Percentiles rank a stretch among this genome's conserved stretches.
These are phyloP conservation scores for Aegithalos caudatus DNA, from an alignment of 2,113 vertebrate species.

Conservation along the genomic window DNA sequence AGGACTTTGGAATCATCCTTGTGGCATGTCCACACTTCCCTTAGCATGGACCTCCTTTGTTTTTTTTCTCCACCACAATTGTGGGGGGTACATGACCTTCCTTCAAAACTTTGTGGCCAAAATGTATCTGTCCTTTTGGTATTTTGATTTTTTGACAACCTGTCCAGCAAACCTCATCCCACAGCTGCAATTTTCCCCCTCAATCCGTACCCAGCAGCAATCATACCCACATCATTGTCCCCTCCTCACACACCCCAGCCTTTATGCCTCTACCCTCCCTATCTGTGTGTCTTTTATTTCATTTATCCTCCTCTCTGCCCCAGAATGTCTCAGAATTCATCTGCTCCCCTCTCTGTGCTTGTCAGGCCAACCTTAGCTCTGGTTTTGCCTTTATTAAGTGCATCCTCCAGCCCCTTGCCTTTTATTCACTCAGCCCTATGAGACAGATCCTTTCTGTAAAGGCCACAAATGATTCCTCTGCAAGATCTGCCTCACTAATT, in stretches of 20 bases:
- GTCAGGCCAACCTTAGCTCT: neutral
- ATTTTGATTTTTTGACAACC: neutral
- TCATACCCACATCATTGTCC: neutral
- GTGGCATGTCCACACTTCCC: neutral
- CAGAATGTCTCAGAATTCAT: neutral
- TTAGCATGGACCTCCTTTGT: neutral
- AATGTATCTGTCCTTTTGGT: neutral
- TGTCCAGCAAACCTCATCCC: neutral
- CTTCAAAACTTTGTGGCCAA: neutral
- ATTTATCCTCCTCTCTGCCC: neutral
- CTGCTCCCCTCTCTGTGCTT: neutral
- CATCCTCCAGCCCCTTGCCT: neutral
- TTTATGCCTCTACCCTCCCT: neutral
- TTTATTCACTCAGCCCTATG: neutral
- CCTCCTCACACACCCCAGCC: neutral
- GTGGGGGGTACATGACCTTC: accelerated
- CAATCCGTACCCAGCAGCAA: neutral
- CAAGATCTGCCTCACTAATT: neutral
- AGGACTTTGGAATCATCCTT: neutral
- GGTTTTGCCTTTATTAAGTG: neutral
- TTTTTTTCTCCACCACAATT: neutral
- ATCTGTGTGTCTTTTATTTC: neutral
- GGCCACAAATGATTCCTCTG: neutral
- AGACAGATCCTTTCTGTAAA: neutral
- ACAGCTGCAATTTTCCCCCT: neutral